Evolutionary conservation across 2,113 vertebrate species (phyloP).

Genomic region (Coturnix japonica): DNA sequence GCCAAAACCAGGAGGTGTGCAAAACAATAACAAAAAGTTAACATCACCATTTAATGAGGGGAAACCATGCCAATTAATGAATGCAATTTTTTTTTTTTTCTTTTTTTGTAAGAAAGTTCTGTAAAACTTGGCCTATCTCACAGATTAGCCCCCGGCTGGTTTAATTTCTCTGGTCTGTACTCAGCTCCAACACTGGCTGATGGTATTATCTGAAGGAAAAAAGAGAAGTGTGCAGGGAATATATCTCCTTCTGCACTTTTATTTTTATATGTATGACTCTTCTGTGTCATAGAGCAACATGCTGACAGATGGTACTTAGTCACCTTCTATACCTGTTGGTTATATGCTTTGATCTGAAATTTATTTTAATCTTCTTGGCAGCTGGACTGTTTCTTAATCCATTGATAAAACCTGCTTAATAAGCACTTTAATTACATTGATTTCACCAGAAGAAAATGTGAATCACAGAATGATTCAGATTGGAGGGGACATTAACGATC

Average conservation of each 20-base stretch:
- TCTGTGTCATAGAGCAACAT: not conserved
- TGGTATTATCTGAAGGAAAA: not conserved
- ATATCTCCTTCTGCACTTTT: not conserved
- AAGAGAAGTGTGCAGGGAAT: not conserved
- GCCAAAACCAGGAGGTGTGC: not conserved
- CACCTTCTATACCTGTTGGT: slow-evolving; percentile 35
- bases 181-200: not conserved
- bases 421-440: slow-evolving; percentile 28
- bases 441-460: not conserved
- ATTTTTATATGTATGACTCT: not conserved
- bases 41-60: not conserved
- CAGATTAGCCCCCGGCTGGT: not conserved
- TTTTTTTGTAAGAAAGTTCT: not conserved
- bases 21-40: not conserved
- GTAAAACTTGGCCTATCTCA: not conserved
- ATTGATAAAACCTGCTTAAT: slow-evolving; percentile 58
- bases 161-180: not conserved
- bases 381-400: slow-evolving; percentile 34
- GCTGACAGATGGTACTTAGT: slow-evolving; percentile 33
- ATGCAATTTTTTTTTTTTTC: not conserved
- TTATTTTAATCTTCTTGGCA: slow-evolving; percentile 41
- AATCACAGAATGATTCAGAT: not conserved
- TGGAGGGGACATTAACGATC: too few species aligned
- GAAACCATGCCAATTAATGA: not conserved
- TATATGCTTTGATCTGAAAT: slow-evolving; percentile 54